A percentile compares a stretch with the other conserved stretches of the same genome.
phyloP scores from a whole-genome alignment of 2,888 invertebrate species.

The Matsumyia berberina region DNA sequence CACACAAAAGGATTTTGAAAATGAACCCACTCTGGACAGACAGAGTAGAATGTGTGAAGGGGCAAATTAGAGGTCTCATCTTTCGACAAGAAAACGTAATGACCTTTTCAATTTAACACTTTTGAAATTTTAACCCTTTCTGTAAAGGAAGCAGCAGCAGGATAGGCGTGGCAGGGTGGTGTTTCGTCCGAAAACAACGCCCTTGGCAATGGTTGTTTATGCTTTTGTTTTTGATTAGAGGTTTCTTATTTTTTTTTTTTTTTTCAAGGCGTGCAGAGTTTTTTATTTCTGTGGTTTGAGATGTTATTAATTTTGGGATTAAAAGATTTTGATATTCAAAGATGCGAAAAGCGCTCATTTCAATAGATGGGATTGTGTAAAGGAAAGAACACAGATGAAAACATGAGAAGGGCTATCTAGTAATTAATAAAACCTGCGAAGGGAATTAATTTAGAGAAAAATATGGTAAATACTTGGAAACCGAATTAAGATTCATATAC shows the following conservation, averaged over 20 bases:
- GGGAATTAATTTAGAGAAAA: too few relatives aligned
- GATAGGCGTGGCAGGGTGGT: not conserved
- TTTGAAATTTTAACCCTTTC: conserved; percentile 53
- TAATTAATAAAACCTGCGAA: too few relatives aligned
- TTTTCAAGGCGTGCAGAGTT: not conserved
- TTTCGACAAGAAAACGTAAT: conserved; percentile 49
- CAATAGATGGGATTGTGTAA: not conserved
- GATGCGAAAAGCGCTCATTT: not conserved
- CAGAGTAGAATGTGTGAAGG: not conserved
- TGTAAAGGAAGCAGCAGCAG: not conserved
- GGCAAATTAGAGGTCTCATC: conserved; percentile 48
- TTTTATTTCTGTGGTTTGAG: not conserved
- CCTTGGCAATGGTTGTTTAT: conserved; percentile 12
- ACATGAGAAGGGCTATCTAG: too few relatives aligned
- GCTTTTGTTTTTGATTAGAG: conserved; percentile 19
- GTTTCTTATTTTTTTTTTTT: too few relatives aligned
- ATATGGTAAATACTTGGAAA: too few relatives aligned
- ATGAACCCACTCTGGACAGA: conserved; percentile 20
- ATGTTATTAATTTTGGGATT: not conserved
- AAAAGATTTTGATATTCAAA: not conserved
- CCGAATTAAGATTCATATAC: too few relatives aligned
- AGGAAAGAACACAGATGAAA: too few relatives aligned
- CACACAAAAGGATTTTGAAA: conserved; percentile 25
- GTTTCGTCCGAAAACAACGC: conserved; percentile 15
- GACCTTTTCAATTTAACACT: conserved; percentile 60